These are phyloP conservation scores for Cylas formicarius DNA, from an alignment of 1,140 invertebrate genomes.

Conservation along the genomic window DNA sequence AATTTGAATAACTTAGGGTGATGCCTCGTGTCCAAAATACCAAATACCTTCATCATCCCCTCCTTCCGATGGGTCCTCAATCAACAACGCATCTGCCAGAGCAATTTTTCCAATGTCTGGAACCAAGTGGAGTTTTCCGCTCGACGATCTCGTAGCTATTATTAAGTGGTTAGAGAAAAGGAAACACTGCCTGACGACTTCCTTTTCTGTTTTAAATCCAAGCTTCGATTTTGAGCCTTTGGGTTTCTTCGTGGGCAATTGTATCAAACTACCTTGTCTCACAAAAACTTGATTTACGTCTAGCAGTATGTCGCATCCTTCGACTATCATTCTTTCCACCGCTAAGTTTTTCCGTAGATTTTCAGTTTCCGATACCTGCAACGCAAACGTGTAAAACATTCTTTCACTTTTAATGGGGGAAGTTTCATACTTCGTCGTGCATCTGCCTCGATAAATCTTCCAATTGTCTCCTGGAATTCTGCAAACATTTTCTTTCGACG, in stretches of 20 bases:
- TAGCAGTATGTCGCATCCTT: constrained; percentile 88
- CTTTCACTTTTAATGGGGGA: not conserved
- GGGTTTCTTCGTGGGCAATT: constrained; percentile 58
- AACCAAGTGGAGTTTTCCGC: constrained; percentile 77
- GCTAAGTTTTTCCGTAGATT: constrained; percentile 89
- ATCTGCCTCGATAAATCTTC: constrained; percentile 77
- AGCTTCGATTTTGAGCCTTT: constrained; percentile 52
- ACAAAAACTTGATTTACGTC: constrained; percentile 93
- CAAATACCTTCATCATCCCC: constrained; percentile 55
- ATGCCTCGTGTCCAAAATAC: not conserved
- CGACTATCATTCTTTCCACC: constrained; percentile 90
- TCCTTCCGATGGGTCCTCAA: constrained; percentile 67
- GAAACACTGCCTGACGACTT: constrained; percentile 70
- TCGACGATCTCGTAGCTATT: constrained; percentile 66
- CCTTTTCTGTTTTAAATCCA: constrained; percentile 63
- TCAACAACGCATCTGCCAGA: constrained; percentile 73
- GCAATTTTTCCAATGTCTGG: constrained; percentile 77
- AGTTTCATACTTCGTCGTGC: constrained; percentile 67
- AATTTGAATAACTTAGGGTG: constrained; percentile 1
- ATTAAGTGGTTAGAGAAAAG: constrained; percentile 81
- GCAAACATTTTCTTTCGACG: constrained; percentile 84
- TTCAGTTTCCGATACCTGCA: constrained; percentile 86
- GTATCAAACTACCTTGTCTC: constrained; percentile 67
- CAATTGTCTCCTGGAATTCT: constrained; percentile 80
- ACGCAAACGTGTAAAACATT: constrained; percentile 8